These are phyloP conservation scores for Coracias cyanogaster DNA, from an alignment of 2,797 vertebrate species.

Conservation along the genomic window DNA sequence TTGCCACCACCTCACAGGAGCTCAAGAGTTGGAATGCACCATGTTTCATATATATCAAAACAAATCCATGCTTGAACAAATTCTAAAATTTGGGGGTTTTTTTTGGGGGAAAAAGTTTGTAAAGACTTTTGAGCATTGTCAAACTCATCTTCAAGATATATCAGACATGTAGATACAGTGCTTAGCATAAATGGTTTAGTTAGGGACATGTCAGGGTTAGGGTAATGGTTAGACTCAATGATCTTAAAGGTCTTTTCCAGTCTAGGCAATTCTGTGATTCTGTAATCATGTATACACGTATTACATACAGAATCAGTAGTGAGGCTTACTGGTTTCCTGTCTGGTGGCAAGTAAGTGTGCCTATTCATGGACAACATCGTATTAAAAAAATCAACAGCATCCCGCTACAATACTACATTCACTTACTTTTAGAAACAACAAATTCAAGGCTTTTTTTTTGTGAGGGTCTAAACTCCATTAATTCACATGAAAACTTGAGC, in stretches of 20 bases:
- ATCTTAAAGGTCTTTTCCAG: no score
- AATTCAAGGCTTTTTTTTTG: neutral
- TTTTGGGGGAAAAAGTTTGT: neutral
- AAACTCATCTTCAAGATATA: neutral
- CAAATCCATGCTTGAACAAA: neutral
- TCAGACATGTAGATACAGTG: no score
- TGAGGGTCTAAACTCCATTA: neutral
- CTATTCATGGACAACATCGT: neutral
- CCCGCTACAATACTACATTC: neutral
- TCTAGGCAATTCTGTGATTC: no score
- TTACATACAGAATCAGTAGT: neutral
- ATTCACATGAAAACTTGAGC: neutral
- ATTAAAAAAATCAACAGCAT: neutral
- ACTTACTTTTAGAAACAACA: neutral
- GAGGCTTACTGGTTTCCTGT: neutral
- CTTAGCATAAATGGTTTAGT: no score
- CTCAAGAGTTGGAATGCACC: neutral
- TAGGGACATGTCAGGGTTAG: no score
- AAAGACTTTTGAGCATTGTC: neutral
- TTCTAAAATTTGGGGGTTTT: neutral
- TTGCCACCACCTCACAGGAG: neutral
- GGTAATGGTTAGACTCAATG: no score
- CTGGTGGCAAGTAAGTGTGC: rapidly evolving
- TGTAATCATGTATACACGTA: neutral
- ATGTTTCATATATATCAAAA: neutral